Evolutionary conservation across 2,888 invertebrate species (phyloP), one percentile per base, ranked within the genome.

Genomic region (Scaptomyza polygonia): DNA sequence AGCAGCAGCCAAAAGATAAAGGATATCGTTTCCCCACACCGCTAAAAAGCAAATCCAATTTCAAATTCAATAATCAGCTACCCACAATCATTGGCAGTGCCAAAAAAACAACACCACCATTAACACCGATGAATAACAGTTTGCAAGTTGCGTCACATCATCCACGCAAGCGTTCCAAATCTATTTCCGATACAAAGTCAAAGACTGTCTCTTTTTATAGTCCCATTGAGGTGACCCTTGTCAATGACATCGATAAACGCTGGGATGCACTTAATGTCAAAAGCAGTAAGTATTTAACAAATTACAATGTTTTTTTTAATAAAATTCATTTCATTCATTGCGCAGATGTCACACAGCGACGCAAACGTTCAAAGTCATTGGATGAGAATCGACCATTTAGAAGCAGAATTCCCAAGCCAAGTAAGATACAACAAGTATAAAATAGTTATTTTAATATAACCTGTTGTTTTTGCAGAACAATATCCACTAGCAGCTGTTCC

Each of bases 321-420:
- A 44, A 9, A 14, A 9, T 32, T 32, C n/a, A 36, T 8, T 8
- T 18, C n/a, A 48, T 21, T 11, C 11, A 36, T 16, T 21, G 56
- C 30, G 0, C 29, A 91, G 91, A 86, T 79, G 68, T 90, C 1
- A 90, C 90, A 3, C 71, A 72, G 12, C 81, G 90, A 3, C 90
- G 90, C 16, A 90, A 87, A 42, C 86, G 91, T 5, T 91, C 91
- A 0, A 52, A 79, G 5, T 91, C 91, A 0, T 61, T 89, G 21
- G 89, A 90, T 40, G 88, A 85, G 34, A 75, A 61, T 1, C 42
- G 18, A 6, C 3, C 8, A 2, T 12, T 42, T 2, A 8, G 9
- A 1, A 87, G 85, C 21, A 39, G 64, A 0, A 72, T 87, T 18
- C 86, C 86, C 8, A 72, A 63, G 40, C 82, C 79, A 12, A 70